phyloP scores from a whole-genome alignment of 2,113 vertebrate species.

The Dolichotis patagonum region DNA sequence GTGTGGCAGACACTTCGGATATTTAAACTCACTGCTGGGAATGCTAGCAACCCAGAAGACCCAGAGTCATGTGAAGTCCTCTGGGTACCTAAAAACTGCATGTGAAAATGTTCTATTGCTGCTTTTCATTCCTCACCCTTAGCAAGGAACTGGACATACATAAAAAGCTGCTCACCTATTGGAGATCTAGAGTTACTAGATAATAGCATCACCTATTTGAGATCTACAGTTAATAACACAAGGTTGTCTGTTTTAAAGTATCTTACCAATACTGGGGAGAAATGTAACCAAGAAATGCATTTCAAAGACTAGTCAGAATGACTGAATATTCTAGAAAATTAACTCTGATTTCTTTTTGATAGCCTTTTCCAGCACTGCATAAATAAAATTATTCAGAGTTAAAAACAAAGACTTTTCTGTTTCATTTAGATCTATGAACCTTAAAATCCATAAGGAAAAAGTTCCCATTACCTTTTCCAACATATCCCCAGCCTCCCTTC shows the following conservation, averaged over 20 bases:
- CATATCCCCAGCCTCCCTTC: background rate
- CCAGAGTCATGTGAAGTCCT: background rate
- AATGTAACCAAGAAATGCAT: constrained; percentile 35
- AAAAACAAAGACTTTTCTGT: constrained; percentile 46
- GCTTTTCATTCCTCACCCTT: background rate
- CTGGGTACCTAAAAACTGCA: background rate
- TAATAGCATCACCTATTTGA: constrained; percentile 28
- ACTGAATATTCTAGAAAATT: background rate
- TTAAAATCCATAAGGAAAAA: background rate
- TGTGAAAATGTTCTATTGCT: background rate
- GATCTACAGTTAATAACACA: background rate
- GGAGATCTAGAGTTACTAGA: constrained; percentile 10
- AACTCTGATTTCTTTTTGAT: background rate
- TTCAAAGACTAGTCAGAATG: background rate
- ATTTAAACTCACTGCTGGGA: background rate
- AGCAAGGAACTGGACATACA: background rate
- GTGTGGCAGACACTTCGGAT: constrained; percentile 31
- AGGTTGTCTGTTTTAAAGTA: constrained; percentile 39
- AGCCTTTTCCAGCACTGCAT: background rate
- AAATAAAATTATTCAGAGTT: constrained; percentile 13
- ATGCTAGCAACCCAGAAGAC: constrained; percentile 12
- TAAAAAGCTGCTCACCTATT: constrained; percentile 27
- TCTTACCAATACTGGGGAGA: background rate
- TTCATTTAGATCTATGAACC: constrained; percentile 18
- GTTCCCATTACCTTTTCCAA: background rate